Base-by-base conservation (phyloP, 2,113 vertebrate genomes). In the Upupa epops region DNA sequence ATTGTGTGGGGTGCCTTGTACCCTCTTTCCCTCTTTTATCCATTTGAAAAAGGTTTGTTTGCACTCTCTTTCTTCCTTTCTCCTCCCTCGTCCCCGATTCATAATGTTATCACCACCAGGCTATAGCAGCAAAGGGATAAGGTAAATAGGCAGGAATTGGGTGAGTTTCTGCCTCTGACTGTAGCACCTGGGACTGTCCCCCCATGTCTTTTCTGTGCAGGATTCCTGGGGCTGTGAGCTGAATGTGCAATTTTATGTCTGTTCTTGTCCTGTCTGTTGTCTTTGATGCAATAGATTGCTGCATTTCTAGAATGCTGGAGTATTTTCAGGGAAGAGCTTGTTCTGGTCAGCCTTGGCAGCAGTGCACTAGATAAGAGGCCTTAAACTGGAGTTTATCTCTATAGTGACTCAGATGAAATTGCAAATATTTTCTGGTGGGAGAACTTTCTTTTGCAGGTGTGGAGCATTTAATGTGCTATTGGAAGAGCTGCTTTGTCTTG, bases 201-300 rank as follows among this genome's bases (percentile, higher is more conserved):
- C 7, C 12, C 24, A 0, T 28, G 9, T 8, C 1, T 36, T 31
- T 48, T 29, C 18, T 32, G n/a, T 36, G 13, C 34, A 60, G 31
- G 52, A 36, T 2, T 82, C 22, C 54, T 72, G 37, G 14, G 11
- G 11, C 17, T 32, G 20, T 24, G 9, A 31, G 34, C 12, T 58
- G 21, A 8, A n/a, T 28, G 37, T 2, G 2, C 15, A 24, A 19
- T 79, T 60, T n/a, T n/a, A n/a, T n/a, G n/a, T n/a, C n/a, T n/a
- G 25, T 59, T 78, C 74, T 74, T 85, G 26, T n/a, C n/a, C 13
- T 48, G 19, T 26, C 73, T 65, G 10, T 40, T 75, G 70, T 40
- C 14, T 72, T 88, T 26, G 45, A 52, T 18, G 22, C 18, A 8
- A 56, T 49, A 61, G 84, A 59, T 78, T 89, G 54, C 29, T 46